Evolutionary conservation across 2,113 vertebrate species (phyloP).

Genomic region (Phocoena sinus): DNA sequence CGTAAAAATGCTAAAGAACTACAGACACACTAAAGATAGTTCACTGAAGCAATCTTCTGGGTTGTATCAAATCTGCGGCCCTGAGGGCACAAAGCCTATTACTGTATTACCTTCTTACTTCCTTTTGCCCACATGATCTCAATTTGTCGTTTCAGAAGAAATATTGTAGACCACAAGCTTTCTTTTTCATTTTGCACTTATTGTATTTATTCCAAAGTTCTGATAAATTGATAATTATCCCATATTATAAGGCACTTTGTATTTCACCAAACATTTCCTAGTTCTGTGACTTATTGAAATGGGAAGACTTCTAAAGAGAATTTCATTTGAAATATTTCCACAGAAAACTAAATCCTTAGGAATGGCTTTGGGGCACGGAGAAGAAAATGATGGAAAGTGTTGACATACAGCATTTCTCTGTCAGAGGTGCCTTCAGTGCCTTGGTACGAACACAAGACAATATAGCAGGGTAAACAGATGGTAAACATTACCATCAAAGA

Average conservation of each 20-base stretch:
- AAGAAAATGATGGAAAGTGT: not conserved
- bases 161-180: not conserved
- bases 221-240: not conserved
- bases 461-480: not conserved
- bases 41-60: not conserved
- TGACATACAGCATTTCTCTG: not conserved
- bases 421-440: not conserved
- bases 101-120: not conserved
- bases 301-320: not conserved
- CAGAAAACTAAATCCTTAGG: not conserved
- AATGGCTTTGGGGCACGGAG: not conserved
- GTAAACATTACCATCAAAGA: not conserved
- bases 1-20: not conserved
- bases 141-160: conserved; percentile 12
- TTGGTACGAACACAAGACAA: not conserved
- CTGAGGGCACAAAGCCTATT: not conserved
- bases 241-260: not conserved
- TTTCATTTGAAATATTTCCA: not conserved
- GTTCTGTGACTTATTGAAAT: not conserved
- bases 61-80: not conserved
- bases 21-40: not conserved
- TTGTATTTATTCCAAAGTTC: not conserved
- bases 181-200: not conserved
- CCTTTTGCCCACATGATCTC: not conserved
- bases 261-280: not conserved